Base-by-base conservation (phyloP, 2,888 invertebrate genomes). In the Drosophila kambysellisi region DNA sequence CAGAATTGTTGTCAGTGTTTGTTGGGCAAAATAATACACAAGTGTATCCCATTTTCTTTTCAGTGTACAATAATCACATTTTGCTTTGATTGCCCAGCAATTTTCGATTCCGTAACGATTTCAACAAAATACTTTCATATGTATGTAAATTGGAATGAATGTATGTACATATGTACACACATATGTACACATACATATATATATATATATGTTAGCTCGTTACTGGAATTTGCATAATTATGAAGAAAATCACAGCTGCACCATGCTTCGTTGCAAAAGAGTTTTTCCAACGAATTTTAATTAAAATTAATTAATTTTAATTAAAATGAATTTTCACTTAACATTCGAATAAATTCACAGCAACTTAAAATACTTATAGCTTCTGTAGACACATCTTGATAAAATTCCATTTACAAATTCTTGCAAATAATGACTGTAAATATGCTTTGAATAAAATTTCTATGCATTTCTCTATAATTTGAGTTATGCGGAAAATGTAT, bases 71-170 rank as follows among this genome's bases (percentile, higher is more conserved):
- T 43, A 32, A 63, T 57, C 48, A n/a, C 51, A 52, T 72, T 51
- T 41, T 30, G 15, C 33, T 53, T 29, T 46, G 54, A 65, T 41
- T 58, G 35, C 25, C 48, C 8, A 39, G 25, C n/a, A 35, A 33
- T 29, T 51, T 61, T 39, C 52, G 46, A 69, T 69, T 69, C 57
- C 50, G 43, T 53, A 63, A 53, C 56, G 43, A 60, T 76, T 60
- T 46, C 60, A 48, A 25, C 9, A 41, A 32, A 71, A 51, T 60
- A 20, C 33, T 37, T 20, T 33, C 48, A 17, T 43, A 41, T 30
- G 5, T 5, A 33, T 11, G 25, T 15, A 3, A 3, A n/a, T 12
- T 29, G 35, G 41, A 17, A 37, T 35, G n/a, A 37, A 9, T 9
- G 20, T 2, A 20, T 43, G n/a, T n/a, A 41, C 41, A 41, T 9